Conservation (phyloP, 2,113 vertebrate genomes). For the Otus sunia region DNA sequence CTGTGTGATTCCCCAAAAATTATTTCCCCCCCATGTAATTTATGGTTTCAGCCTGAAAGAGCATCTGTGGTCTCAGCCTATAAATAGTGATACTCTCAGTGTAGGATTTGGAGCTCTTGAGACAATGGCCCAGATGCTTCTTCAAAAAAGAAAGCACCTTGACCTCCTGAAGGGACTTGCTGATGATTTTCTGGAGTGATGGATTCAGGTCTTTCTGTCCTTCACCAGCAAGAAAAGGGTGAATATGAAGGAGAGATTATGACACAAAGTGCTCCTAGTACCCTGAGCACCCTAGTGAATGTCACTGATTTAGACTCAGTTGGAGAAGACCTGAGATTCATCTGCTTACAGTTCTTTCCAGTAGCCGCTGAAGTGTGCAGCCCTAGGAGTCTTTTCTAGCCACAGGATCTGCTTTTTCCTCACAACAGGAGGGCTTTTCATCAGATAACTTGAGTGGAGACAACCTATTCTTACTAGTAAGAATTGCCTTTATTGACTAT, state of each 20-base stretch:
- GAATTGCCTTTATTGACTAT: slow-evolving; percentile 43
- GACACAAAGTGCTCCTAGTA: background rate
- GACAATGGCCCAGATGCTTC: background rate
- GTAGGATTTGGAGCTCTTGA: background rate
- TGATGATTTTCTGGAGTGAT: background rate
- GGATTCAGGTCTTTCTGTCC: background rate
- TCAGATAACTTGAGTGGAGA: background rate
- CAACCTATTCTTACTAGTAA: slow-evolving; percentile 28
- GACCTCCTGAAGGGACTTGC: background rate
- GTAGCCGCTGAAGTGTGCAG: background rate
- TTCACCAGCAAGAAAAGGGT: slow-evolving; percentile 22
- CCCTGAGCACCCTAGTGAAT: background rate
- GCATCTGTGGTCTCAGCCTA: background rate
- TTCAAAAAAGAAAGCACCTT: background rate
- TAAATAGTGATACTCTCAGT: background rate
- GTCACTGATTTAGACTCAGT: background rate
- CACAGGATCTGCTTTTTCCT: background rate
- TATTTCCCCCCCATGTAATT: fast-evolving
- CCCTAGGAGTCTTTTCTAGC: background rate
- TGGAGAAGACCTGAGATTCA: slow-evolving; percentile 24
- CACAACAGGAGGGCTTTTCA: slow-evolving; percentile 6
- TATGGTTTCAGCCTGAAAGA: background rate
- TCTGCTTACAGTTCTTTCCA: background rate
- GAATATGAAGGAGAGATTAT: background rate
- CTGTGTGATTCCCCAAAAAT: background rate